Evolutionary conservation across 2,113 vertebrate genomes (phyloP), one percentile per base, ranked within the genome.

Genomic region (Perca flavescens): DNA sequence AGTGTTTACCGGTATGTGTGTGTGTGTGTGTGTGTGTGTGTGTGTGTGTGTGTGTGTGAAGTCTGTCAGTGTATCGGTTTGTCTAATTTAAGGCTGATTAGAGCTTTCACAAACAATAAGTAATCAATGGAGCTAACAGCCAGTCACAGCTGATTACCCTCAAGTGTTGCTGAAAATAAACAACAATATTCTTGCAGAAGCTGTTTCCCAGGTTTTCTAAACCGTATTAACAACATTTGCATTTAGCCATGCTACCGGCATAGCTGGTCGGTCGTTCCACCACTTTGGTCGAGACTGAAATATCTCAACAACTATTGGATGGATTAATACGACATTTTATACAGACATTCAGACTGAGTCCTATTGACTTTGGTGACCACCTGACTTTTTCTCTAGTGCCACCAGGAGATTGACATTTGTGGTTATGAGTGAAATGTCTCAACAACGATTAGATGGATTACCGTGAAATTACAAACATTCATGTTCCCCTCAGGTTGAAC

Each of bases 1-100:
- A 58, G 61, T 60, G 52, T 84, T 76, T 82, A 85, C 77, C 70
- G 83, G 79, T 82, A 77, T 77, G 8, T 43, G 13, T 21, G 14
- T 14, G 22, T 6, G 60, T 36, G 40, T 43, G 63, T 31, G 12
- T n/a, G 36, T 19, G 52, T 56, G 36, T 53, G 17, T 34, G 12
- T 22, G 36, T 21, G 57, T 14, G 56, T 6, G 60, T 40, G 43
- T 46, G 63, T 34, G 12, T 17, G 49, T 5, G 6, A 56, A 43
- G 50, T 71, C 72, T 43, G 58, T 70, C 47, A 43, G 16, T 77
- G 65, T 63, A 49, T 63, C 3, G 4, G 56, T 61, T 62, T n/a
- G 40, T 9, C 47, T 46, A 50, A 69, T 69, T 69, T 57, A 40
- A 56, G 50, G 19, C 63, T 70, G 50, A 74, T 67, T 67, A 40